Evolutionary conservation across 2,797 vertebrate genomes (phyloP), one percentile per base, ranked within the genome.

Genomic region (Valencia hispanica): DNA sequence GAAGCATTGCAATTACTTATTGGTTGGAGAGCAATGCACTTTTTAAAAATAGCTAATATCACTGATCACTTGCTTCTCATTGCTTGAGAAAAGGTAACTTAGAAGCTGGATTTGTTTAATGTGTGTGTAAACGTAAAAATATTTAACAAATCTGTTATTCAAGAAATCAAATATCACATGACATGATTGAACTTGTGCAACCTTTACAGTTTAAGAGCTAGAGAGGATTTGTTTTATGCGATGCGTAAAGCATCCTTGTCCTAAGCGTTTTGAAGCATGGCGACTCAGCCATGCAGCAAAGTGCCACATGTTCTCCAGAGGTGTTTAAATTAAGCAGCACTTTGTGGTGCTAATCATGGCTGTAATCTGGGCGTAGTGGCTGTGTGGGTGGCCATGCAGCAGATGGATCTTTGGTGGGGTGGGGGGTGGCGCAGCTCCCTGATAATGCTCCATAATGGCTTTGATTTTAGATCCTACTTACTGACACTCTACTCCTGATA

Each of bases 401-500:
- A 96, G 95, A 96, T 96, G 95, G 94, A 95, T 94, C 34, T 57
- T 57, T 30, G n/a, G 75, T 70, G 77, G 34, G 68, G 78, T 15
- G 61, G 30, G 7, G n/a, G 75, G 82, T 20, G 90, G 86, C 83
- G 90, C 85, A 80, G 91, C 94, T 93, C 91, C 90, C 89, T 94
- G 94, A 95, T 96, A 96, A 96, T 96, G 94, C 94, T 94, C 94
- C 92, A 95, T 96, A 96, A 96, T 96, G 94, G 94, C 95, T 95
- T 95, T 95, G 94, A 95, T 96, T 96, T 96, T 95, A 96, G 95
- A 95, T 96, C 95, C 94, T 95, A 95, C 95, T 96, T 96, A 96
- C 94, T 95, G 94, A 96, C 95, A 95, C 95, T 96, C 94, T 91
- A 94, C 94, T 94, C 90, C 91, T 93, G 94, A 94, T 96, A 96